Conservation (phyloP, 2,113 vertebrate genomes). For the Calidris pugnax region DNA sequence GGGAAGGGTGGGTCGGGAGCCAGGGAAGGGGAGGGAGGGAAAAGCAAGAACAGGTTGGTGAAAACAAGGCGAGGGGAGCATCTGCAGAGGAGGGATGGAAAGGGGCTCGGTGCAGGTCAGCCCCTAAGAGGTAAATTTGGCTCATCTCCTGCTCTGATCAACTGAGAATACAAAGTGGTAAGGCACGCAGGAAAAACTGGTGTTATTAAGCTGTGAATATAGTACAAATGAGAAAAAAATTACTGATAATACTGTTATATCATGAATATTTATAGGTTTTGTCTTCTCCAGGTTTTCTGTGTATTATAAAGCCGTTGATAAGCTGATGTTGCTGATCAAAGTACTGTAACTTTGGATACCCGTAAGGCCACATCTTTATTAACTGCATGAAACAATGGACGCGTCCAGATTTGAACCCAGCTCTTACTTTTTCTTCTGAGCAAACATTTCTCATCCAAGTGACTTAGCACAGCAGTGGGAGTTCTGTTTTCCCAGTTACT, state of each 20-base stretch:
- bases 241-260: neutral
- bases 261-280: neutral
- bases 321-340: neutral
- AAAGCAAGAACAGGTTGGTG: neutral
- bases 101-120: neutral
- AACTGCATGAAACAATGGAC: neutral
- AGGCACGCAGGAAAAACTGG: accelerated
- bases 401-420: neutral
- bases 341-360: neutral
- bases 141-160: neutral
- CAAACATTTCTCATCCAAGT: slow-evolving; percentile 17
- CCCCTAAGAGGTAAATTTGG: neutral
- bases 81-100: neutral
- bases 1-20: neutral
- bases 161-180: neutral
- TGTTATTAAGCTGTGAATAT: neutral
- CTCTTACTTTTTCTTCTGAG: slow-evolving; percentile 3
- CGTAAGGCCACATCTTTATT: neutral
- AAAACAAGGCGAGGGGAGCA: neutral
- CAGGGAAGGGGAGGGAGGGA: neutral
- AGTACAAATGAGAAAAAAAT: neutral
- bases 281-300: neutral
- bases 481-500: slow-evolving; percentile 46
- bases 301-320: neutral
- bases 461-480: slow-evolving; percentile 38